These are phyloP conservation scores for Hepsetus odoe DNA, from an alignment of 2,113 vertebrate genomes.

Conservation along the genomic window DNA sequence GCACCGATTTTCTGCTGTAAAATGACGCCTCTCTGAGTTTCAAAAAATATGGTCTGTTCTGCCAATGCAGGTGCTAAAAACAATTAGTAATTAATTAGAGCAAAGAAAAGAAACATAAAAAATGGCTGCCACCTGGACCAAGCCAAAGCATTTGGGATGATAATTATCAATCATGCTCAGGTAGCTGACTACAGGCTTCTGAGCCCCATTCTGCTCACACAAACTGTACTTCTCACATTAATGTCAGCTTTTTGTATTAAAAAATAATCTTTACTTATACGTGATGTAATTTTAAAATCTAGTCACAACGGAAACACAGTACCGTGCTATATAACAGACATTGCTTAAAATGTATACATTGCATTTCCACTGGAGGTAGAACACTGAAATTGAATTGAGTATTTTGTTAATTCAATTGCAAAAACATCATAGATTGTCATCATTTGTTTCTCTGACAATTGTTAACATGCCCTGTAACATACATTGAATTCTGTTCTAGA, in stretches of 20 bases:
- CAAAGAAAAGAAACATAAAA: constrained; percentile 67
- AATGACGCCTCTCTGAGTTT: constrained; percentile 19
- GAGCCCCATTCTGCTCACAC: constrained; percentile 28
- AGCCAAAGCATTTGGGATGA: constrained; percentile 66
- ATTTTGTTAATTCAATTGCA: no score
- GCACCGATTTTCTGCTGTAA: constrained; percentile 30
- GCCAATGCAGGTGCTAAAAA: constrained; percentile 73
- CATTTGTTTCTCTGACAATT: no score
- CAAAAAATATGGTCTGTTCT: constrained; percentile 57
- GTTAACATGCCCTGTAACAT: no score
- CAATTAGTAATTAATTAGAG: constrained; percentile 81
- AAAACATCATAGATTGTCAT: no score
- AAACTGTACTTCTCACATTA: constrained; percentile 20
- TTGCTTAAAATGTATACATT: no score
- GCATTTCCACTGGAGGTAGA: no score
- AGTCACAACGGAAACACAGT: no score
- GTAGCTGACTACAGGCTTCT: constrained; percentile 40
- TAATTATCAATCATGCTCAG: constrained; percentile 76
- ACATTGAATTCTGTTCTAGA: no score
- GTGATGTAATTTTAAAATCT: background rate
- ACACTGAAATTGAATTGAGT: no score
- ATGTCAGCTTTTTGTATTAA: constrained; percentile 18
- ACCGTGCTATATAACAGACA: no score
- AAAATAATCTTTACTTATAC: constrained; percentile 14
- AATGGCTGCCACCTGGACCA: constrained; percentile 76